Evolutionary conservation across 2,888 invertebrate genomes (phyloP).

Genomic region (Drosophila buzzatii): DNA sequence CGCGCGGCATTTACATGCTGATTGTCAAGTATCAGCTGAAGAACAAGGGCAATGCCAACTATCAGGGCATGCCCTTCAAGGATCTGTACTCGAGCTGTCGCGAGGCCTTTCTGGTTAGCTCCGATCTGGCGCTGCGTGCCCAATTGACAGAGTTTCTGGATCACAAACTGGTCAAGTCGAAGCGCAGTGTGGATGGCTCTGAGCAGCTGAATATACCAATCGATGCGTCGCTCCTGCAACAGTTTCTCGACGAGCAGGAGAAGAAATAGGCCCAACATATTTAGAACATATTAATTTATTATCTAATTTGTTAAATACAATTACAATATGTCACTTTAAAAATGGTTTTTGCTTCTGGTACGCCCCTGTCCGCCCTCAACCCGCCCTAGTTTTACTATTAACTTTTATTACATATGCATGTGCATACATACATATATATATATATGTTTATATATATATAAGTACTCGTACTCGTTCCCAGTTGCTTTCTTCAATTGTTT

Average conservation of each 20-base stretch:
- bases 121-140: constrained; percentile 95
- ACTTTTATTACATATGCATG: constrained; percentile 35
- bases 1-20: constrained; percentile 93
- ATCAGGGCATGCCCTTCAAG: constrained; percentile 94
- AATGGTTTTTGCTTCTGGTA: constrained; percentile 41
- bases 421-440: neutral
- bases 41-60: constrained; percentile 89
- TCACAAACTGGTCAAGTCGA: constrained; percentile 94
- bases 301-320: constrained; percentile 76
- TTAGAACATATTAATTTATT: constrained; percentile 78
- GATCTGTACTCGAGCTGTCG: constrained; percentile 94
- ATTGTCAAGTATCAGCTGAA: constrained; percentile 93
- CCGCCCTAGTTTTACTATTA: constrained; percentile 39
- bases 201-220: constrained; percentile 94
- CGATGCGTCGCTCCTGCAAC: constrained; percentile 89
- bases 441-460: neutral
- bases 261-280: constrained; percentile 65
- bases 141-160: constrained; percentile 98
- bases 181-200: constrained; percentile 92
- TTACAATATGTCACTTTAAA: constrained; percentile 66
- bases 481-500: constrained; percentile 27
- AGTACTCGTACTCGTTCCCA: constrained; percentile 18
- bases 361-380: constrained; percentile 25
- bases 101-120: constrained; percentile 96
- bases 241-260: constrained; percentile 89